phyloP scores from a whole-genome alignment of 1,140 invertebrate species.

The Propsilocerus akamusi region DNA sequence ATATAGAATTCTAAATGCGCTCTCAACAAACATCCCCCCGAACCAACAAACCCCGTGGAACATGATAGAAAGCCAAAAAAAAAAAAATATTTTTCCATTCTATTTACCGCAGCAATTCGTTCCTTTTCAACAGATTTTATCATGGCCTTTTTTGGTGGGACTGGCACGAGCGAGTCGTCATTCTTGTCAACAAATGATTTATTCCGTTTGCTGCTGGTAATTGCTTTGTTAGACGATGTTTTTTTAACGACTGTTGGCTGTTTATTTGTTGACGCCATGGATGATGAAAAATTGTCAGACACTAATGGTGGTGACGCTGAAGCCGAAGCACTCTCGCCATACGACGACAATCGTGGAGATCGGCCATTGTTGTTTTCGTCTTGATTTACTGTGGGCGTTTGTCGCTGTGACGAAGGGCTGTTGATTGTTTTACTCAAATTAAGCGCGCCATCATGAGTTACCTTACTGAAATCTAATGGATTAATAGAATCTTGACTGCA shows the following conservation, averaged over 20 bases:
- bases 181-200: conserved; percentile 1
- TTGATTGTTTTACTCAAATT: not conserved
- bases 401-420: no score
- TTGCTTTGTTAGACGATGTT: not conserved
- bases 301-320: not conserved
- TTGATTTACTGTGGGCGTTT: not conserved
- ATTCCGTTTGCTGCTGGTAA: not conserved
- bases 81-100: not conserved
- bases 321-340: not conserved
- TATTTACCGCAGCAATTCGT: conserved; percentile 4
- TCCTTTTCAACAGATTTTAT: conserved; percentile 3
- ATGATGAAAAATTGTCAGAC: not conserved
- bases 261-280: not conserved
- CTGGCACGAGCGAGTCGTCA: not conserved
- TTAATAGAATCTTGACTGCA: conserved; percentile 21
- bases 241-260: not conserved
- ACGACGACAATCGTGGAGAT: not conserved
- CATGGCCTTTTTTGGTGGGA: conserved; percentile 1
- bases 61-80: not conserved
- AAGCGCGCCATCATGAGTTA: not conserved
- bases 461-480: conserved; percentile 21
- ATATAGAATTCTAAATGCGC: not conserved
- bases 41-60: not conserved
- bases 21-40: not conserved
- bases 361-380: not conserved